phyloP scores from a whole-genome alignment of 2,888 invertebrate genomes.

The Lomographa bimaculata region DNA sequence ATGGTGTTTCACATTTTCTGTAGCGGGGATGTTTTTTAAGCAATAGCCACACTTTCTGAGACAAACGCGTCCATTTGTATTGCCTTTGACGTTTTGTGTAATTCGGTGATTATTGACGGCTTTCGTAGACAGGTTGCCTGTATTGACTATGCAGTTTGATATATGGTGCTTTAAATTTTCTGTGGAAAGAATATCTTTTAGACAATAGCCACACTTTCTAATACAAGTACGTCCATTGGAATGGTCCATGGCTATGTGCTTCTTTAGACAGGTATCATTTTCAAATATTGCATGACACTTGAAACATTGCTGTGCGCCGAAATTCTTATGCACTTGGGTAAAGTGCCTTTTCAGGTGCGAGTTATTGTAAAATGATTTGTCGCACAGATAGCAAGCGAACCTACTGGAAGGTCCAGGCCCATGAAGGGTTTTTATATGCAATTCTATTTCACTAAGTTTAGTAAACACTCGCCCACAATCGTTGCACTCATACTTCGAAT shows the following conservation, averaged over 20 bases:
- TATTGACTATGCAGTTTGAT: too few relatives aligned
- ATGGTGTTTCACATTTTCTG: conserved; percentile 59
- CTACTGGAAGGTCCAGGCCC: too few relatives aligned
- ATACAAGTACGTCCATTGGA: too few relatives aligned
- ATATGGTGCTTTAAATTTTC: too few relatives aligned
- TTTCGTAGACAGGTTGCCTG: too few relatives aligned
- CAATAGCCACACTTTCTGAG: conserved; percentile 67
- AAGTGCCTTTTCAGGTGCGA: conserved; percentile 41
- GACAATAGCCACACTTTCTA: too few relatives aligned
- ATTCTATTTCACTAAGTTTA: conserved; percentile 57
- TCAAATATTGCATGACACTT: conserved; percentile 54
- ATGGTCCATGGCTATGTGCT: conserved; percentile 58
- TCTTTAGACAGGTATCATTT: conserved; percentile 49
- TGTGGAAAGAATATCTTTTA: too few relatives aligned
- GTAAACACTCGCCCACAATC: conserved; percentile 61
- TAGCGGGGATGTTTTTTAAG: conserved; percentile 55
- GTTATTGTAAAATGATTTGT: conserved; percentile 45
- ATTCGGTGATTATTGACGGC: too few relatives aligned
- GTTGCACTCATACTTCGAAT: conserved; percentile 61
- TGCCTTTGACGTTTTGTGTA: too few relatives aligned
- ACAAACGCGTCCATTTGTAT: too few relatives aligned
- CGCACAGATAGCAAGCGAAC: conserved; percentile 61
- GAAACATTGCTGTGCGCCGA: conserved; percentile 57
- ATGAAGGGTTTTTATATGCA: conserved; percentile 58
- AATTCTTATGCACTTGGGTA: too few relatives aligned